Evolutionary conservation across 2,888 invertebrate species (phyloP).

Genomic region (Eupithecia subumbrata): DNA sequence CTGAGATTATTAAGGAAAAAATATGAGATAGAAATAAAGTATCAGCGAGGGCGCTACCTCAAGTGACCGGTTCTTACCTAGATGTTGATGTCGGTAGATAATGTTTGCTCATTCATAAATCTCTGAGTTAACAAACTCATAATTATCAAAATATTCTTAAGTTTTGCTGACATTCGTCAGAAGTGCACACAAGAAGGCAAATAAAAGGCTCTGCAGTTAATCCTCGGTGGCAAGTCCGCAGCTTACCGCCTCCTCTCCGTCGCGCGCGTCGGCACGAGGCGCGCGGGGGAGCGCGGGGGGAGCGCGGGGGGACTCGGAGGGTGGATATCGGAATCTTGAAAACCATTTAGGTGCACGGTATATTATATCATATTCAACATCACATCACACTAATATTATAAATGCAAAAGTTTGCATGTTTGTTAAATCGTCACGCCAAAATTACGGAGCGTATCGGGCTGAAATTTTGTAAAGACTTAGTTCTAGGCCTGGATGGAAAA

Average conservation of each 20-base stretch:
- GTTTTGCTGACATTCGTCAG: background rate
- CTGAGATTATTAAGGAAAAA: background rate
- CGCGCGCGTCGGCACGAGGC: no score
- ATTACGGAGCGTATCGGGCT: no score
- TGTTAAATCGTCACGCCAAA: no score
- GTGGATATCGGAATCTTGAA: no score
- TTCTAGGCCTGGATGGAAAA: no score
- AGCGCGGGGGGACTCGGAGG: no score
- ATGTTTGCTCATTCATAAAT: slow-evolving; percentile 5
- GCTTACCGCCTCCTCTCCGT: background rate
- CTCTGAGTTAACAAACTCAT: slow-evolving; percentile 1
- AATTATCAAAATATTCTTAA: slow-evolving; percentile 2
- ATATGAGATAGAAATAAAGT: background rate
- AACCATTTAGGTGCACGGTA: no score
- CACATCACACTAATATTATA: no score
- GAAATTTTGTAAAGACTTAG: no score
- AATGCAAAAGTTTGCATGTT: no score
- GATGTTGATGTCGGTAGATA: background rate
- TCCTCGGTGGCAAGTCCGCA: background rate
- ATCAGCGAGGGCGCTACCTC: background rate
- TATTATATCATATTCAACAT: no score
- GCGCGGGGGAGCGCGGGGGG: no score
- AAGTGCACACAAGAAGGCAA: background rate
- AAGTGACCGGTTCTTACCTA: background rate
- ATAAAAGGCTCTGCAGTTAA: background rate